A percentile compares a stretch with the other conserved stretches of the same genome.
Evolutionary conservation across 2,888 invertebrate genomes (phyloP).

Genomic region (Piscicola geometra): DNA sequence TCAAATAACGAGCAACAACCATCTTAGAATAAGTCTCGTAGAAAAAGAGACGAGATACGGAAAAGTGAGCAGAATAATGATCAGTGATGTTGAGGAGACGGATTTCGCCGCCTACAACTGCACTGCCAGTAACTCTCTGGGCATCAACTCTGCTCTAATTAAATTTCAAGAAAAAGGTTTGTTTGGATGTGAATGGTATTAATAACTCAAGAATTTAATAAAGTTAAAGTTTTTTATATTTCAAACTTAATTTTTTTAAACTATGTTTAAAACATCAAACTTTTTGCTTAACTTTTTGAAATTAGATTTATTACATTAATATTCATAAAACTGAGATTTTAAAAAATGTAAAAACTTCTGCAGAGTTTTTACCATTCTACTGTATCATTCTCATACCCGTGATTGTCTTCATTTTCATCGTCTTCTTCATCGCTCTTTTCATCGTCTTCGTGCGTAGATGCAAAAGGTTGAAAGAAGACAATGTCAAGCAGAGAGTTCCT

Average conservation of each 20-base stretch:
- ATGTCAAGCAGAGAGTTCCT: not conserved
- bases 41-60: constrained; percentile 24
- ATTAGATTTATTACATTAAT: not conserved
- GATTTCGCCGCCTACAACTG: constrained; percentile 25
- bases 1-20: not conserved
- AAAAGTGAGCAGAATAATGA: constrained; percentile 9
- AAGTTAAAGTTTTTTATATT: too few relatives aligned
- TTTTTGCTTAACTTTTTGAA: too few relatives aligned
- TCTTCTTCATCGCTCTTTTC: not conserved
- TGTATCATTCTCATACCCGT: not conserved
- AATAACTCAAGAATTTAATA: too few relatives aligned
- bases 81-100: not conserved
- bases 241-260: too few relatives aligned
- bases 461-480: not conserved
- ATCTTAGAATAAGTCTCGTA: not conserved
- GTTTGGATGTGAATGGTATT: too few relatives aligned
- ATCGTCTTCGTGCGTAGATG: not conserved
- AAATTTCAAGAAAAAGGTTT: constrained; percentile 10
- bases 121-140: constrained; percentile 2
- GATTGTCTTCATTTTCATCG: not conserved
- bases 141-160: not conserved
- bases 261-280: too few relatives aligned
- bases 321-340: not conserved
- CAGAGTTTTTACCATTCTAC: not conserved
- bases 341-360: not conserved